Percentiles rank a stretch among this genome's conserved stretches.
Conservation (phyloP, 2,113 vertebrate species). For the Tragelaphus scriptus region DNA sequence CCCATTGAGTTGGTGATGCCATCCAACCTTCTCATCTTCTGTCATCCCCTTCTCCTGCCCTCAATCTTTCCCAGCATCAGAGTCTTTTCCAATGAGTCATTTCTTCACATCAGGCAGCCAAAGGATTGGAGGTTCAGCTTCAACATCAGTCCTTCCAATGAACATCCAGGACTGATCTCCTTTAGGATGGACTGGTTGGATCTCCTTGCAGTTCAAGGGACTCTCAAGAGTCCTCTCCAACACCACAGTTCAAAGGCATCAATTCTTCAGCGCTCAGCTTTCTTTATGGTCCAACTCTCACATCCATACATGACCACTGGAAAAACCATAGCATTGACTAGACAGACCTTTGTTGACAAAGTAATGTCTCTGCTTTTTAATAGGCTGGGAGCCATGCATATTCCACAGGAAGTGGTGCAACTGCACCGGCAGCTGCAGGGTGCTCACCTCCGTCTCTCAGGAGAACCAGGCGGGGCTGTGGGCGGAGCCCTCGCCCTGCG, state of each 20-base stretch:
- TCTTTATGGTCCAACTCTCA: neutral
- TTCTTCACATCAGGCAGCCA: neutral
- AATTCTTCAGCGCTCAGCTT: rapidly evolving
- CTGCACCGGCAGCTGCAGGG: rapidly evolving
- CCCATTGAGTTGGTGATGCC: neutral
- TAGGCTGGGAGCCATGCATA: rapidly evolving
- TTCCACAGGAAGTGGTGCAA: rapidly evolving
- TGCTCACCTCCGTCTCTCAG: rapidly evolving
- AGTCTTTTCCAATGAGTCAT: neutral
- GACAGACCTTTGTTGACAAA: neutral
- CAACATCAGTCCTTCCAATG: neutral
- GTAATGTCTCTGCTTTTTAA: rapidly evolving
- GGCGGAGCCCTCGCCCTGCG: rapidly evolving
- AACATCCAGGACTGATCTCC: neutral
- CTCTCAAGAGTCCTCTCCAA: neutral
- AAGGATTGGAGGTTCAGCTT: neutral
- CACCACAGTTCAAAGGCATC: neutral
- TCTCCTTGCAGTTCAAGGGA: neutral
- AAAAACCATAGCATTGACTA: neutral
- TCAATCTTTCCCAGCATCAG: neutral
- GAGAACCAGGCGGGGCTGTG: neutral
- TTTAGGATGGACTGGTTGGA: neutral
- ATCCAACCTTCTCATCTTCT: neutral
- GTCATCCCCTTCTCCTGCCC: neutral
- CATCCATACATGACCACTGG: neutral